Percentiles rank a stretch among this genome's conserved stretches.
These are phyloP conservation scores for Cynodonichthys magdalenae DNA, from an alignment of 2,797 vertebrate species.

Conservation along the genomic window DNA sequence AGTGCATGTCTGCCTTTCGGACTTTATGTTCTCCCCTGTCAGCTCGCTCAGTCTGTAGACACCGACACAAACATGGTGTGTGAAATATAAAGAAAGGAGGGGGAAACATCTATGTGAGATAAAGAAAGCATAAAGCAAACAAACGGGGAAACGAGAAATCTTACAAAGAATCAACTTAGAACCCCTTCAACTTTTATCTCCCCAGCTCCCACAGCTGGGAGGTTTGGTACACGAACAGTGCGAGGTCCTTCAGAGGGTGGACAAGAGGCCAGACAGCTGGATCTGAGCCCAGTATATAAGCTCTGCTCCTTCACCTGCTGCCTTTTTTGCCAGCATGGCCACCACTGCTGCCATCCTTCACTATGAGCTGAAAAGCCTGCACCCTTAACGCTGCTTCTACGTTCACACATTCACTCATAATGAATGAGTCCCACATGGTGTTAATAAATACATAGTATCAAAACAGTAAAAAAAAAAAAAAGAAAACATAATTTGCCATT, in stretches of 20 bases:
- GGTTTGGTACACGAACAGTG: conserved; percentile 60
- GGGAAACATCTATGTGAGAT: conserved; percentile 21
- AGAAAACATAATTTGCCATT: conserved; percentile 4
- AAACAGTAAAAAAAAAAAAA: background rate
- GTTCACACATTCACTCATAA: conserved; percentile 6
- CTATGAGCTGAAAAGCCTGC: conserved; percentile 35
- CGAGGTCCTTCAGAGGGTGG: conserved; percentile 35
- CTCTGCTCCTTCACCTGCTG: conserved; percentile 42
- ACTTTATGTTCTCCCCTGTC: conserved; percentile 3
- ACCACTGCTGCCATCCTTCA: conserved; percentile 21
- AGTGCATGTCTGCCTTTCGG: conserved; percentile 10
- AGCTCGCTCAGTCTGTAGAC: conserved; percentile 18
- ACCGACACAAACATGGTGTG: conserved; percentile 10
- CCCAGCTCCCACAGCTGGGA: conserved; percentile 26
- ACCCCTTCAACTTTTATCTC: conserved; percentile 21
- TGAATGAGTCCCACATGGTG: background rate
- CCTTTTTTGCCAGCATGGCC: conserved; percentile 27
- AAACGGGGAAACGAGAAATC: conserved; percentile 14
- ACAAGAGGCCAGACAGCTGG: conserved; percentile 51
- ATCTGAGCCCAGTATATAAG: conserved; percentile 51
- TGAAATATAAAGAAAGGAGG: conserved; percentile 3
- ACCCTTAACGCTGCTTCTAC: conserved; percentile 41
- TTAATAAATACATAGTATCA: too few species aligned
- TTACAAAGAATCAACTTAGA: conserved; percentile 12
- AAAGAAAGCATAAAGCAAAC: conserved; percentile 19